These are phyloP conservation scores for Erethizon dorsatum DNA, from an alignment of 2,797 vertebrate genomes.

Conservation along the genomic window DNA sequence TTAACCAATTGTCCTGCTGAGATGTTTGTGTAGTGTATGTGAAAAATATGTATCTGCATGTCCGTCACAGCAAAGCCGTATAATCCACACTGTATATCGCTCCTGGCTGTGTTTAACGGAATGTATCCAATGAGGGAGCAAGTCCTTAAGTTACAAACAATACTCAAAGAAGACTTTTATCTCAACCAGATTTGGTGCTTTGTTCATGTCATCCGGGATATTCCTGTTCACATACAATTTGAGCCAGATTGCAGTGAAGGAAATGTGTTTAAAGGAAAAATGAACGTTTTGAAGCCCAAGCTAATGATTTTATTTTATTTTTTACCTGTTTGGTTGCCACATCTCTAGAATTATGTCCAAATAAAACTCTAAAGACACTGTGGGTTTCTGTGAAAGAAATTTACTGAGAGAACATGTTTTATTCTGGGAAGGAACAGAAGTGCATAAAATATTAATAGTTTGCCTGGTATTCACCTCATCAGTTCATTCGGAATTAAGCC, in stretches of 20 bases:
- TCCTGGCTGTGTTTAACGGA: slow-evolving; percentile 72
- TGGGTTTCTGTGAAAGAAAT: slow-evolving; percentile 66
- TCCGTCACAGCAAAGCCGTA: slow-evolving; percentile 1
- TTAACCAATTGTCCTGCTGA: slow-evolving; percentile 63
- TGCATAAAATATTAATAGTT: background rate
- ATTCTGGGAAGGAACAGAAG: slow-evolving; percentile 69
- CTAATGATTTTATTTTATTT: background rate
- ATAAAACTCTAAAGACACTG: slow-evolving; percentile 58
- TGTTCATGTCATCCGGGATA: background rate
- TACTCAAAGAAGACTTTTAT: slow-evolving; percentile 68
- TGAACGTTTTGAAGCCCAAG: background rate
- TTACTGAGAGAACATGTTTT: slow-evolving; percentile 61
- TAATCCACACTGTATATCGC: slow-evolving; percentile 10
- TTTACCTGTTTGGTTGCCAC: slow-evolving; percentile 64
- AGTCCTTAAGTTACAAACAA: slow-evolving; percentile 58
- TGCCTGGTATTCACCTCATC: background rate
- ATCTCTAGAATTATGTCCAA: slow-evolving; percentile 73
- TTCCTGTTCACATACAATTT: slow-evolving; percentile 3
- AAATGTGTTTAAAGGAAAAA: background rate
- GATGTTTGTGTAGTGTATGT: slow-evolving; percentile 33
- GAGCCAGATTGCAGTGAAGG: slow-evolving; percentile 58
- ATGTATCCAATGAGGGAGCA: slow-evolving; percentile 16
- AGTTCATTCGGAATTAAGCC: slow-evolving; percentile 31
- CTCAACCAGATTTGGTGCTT: slow-evolving; percentile 51
- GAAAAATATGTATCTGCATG: slow-evolving; percentile 77